Conservation (phyloP, 2,113 vertebrate genomes). For the Ammodramus savannarum region DNA sequence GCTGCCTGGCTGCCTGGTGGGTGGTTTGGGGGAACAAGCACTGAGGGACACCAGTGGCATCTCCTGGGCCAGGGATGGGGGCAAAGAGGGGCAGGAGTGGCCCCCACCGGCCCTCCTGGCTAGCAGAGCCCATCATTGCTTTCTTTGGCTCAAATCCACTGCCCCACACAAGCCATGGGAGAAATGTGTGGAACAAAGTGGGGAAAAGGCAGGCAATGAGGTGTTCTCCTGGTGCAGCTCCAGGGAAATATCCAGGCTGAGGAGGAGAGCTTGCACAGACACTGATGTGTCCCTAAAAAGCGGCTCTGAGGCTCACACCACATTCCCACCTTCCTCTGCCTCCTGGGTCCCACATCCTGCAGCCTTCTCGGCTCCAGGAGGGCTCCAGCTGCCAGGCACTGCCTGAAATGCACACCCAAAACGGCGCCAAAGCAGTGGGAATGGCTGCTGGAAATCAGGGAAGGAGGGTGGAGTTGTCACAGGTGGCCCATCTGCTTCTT, state of each 20-base stretch:
- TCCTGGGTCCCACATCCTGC: not conserved
- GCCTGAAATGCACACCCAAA: not conserved
- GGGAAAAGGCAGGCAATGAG: not conserved
- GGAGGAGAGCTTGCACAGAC: not conserved
- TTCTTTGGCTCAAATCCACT: not conserved
- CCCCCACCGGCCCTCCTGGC: not conserved
- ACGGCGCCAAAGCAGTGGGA: not conserved
- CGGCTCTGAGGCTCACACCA: not conserved
- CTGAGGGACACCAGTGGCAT: not conserved
- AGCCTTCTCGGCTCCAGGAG: rapidly evolving
- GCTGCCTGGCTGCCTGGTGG: not conserved
- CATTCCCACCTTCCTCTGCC: not conserved
- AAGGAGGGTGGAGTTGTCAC: not conserved
- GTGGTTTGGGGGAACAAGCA: not conserved
- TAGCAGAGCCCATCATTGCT: rapidly evolving
- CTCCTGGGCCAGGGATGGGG: not conserved
- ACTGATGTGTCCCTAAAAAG: rapidly evolving
- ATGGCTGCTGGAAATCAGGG: not conserved
- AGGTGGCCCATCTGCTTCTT: rapidly evolving
- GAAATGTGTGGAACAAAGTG: not conserved
- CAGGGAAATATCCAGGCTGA: not conserved
- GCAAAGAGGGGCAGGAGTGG: not conserved
- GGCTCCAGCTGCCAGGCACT: not conserved
- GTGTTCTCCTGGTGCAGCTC: not conserved
- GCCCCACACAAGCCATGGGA: no score